Base-by-base conservation (phyloP, 2,888 invertebrate species). In the Leptopilina syphax region DNA sequence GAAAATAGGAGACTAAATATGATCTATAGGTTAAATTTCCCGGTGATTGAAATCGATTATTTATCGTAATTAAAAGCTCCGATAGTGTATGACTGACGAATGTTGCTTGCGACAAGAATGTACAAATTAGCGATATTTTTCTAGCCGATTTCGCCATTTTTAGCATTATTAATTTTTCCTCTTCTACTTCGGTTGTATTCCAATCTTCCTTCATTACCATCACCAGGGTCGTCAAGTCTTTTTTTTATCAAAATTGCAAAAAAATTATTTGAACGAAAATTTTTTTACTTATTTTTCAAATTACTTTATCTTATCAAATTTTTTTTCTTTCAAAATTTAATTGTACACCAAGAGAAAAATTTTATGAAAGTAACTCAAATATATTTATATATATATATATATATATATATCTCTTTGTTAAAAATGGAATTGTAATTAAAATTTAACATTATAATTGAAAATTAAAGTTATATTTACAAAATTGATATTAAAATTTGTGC, bases 1-100 rank as follows among this genome's bases (percentile, higher is more conserved):
- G 88, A 77, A 87, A 89, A 54, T 85, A 84, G 34, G 84, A 81
- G 1, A 68, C 60, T 77, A 83, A 77, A 63, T 81, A 83, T 5
- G 78, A 24, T 7, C 81, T 84, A 80, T 50, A 50, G 3, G 50
- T 50, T 10, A 50, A 50, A 50, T 50, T 50, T 9, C 3, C 50
- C 83, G 82, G 63, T 67, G 50, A 54, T 70, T 70, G 50, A 81
- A 78, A 47, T 82, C 81, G 34, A 77, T 77, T 44, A 79, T 79
- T 73, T 80, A 80, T 50, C 57, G 60, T 1, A 83, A 80, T 13
- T 84, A 82, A 24, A 70, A 27, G 24, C 13, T 18, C 27, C 12
- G 50, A 50, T 10, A 50, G 10, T 13, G 70, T 70, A 8, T 70
- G 70, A 0, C 79, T 76, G 12, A 70, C 76, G 0, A 81, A 77